Conservation (phyloP, 2,888 invertebrate genomes). For the Marasmarcha lunaedactyla region DNA sequence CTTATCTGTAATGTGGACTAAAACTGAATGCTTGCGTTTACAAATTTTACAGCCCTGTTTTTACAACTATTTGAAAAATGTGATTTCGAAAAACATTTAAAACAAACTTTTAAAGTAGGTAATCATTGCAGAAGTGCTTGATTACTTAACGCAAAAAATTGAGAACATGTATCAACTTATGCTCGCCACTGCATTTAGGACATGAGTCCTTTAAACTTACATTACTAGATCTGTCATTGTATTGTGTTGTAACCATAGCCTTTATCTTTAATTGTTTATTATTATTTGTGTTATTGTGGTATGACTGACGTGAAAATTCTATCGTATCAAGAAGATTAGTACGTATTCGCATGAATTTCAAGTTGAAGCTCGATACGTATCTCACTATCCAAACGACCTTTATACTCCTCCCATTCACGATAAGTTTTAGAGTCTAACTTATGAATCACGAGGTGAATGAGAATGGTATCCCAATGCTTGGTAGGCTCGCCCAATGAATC, state of each 20-base stretch:
- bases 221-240: too few relatives aligned
- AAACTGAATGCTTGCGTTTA: constrained; percentile 1
- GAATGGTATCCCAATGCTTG: constrained; percentile 12
- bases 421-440: constrained; percentile 4
- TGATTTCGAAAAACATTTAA: constrained; percentile 1
- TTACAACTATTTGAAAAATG: constrained; percentile 4
- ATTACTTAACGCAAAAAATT: neutral
- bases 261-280: neutral
- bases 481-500: constrained; percentile 14
- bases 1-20: neutral
- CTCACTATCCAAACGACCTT: constrained; percentile 1
- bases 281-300: neutral
- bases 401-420: constrained; percentile 7
- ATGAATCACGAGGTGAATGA: constrained; percentile 3
- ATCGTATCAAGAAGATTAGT: neutral
- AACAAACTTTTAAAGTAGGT: constrained; percentile 2
- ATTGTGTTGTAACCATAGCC: neutral
- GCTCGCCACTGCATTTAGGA: neutral
- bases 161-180: neutral
- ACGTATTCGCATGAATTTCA: neutral
- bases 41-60: constrained; percentile 4
- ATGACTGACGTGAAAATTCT: neutral
- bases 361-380: neutral
- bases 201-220: neutral
- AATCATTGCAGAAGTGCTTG: neutral